These are phyloP conservation scores for Heliconius erato DNA, from an alignment of 2,888 invertebrate species.

Conservation along the genomic window DNA sequence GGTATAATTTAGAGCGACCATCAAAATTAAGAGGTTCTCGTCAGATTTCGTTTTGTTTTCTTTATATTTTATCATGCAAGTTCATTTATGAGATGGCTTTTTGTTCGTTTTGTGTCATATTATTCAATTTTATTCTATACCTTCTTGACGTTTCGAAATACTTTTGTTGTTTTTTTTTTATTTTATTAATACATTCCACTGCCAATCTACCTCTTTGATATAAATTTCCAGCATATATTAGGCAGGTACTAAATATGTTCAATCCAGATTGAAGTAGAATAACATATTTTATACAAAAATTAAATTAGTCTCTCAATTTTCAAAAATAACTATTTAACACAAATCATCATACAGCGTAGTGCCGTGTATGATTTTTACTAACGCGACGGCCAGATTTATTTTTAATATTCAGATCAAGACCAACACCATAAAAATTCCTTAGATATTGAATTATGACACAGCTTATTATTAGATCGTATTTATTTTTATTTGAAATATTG, in stretches of 20 bases:
- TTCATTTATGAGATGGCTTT: conserved; percentile 50
- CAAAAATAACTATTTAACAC: background rate
- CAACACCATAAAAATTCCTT: background rate
- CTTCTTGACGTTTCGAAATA: background rate
- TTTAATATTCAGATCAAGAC: background rate
- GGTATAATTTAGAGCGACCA: conserved; percentile 46
- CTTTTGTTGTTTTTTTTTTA: background rate
- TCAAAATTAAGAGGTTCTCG: conserved; percentile 50
- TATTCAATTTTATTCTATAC: conserved; percentile 25
- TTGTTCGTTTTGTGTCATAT: conserved; percentile 41
- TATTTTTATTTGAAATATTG: conserved; percentile 45
- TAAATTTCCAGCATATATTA: background rate
- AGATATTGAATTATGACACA: conserved; percentile 34
- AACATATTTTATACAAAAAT: too few relatives aligned
- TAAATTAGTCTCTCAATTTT: too few relatives aligned
- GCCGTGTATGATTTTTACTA: too few relatives aligned
- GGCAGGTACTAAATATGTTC: background rate
- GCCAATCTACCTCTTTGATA: background rate
- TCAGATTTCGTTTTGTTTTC: conserved; percentile 46
- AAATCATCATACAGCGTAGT: background rate
- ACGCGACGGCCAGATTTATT: too few relatives aligned
- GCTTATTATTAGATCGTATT: conserved; percentile 34
- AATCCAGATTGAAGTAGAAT: background rate
- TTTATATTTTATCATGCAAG: conserved; percentile 39
- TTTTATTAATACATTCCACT: conserved; percentile 4